These are phyloP conservation scores for Poeciliopsis gracilis DNA, from an alignment of 2,797 vertebrate genomes.

Conservation along the genomic window DNA sequence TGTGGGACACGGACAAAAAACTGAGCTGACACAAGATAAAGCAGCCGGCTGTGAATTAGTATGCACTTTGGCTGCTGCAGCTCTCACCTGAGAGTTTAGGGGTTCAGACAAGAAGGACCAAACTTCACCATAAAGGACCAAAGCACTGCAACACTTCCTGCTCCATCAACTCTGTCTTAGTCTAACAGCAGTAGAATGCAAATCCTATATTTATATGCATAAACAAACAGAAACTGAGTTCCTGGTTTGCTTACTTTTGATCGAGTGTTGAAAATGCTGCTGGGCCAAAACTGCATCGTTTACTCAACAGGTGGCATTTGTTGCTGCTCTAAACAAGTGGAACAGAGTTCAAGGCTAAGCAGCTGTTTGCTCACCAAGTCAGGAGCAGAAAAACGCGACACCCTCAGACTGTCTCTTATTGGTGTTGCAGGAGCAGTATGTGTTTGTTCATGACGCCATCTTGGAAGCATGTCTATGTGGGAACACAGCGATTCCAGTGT, in stretches of 20 bases:
- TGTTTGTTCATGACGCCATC: constrained; percentile 98
- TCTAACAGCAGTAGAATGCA: background rate
- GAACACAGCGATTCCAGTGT: constrained; percentile 96
- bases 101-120: constrained; percentile 49
- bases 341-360: background rate
- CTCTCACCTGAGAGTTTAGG: constrained; percentile 21
- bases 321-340: background rate
- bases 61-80: constrained; percentile 27
- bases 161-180: background rate
- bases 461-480: constrained; percentile 97
- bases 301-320: background rate
- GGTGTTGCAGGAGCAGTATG: constrained; percentile 90
- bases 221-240: constrained; percentile 9
- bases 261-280: constrained; percentile 5
- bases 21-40: background rate
- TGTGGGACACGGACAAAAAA: constrained; percentile 22
- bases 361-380: background rate
- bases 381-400: background rate
- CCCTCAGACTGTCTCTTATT: background rate
- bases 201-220: constrained; percentile 7
- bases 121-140: constrained; percentile 40
- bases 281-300: background rate
- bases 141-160: background rate
- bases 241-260: constrained; percentile 13
- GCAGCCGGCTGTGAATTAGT: constrained; percentile 22